phyloP scores from a whole-genome alignment of 1,140 invertebrate species.

The Macrostomum lignano region DNA sequence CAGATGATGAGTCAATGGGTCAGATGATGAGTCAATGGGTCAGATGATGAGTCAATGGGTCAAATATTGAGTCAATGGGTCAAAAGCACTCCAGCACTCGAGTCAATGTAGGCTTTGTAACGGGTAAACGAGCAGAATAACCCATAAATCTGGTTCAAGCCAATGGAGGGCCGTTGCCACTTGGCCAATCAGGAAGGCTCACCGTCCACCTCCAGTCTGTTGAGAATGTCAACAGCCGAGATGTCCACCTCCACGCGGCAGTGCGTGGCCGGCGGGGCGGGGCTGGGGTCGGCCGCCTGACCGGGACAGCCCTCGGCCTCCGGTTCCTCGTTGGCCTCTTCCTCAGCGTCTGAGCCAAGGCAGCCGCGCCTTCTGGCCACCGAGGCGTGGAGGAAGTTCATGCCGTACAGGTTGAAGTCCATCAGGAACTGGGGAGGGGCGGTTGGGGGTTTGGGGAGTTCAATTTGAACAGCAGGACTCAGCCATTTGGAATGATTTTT shows the following conservation, averaged over 20 bases:
- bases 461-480: too few species aligned
- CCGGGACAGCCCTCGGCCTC: not conserved
- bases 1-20: too few species aligned
- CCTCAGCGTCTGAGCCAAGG: not conserved
- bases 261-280: not conserved
- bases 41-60: too few species aligned
- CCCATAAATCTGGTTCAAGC: too few species aligned
- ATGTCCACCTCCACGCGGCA: conserved; percentile 38
- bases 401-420: conserved; percentile 81
- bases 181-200: too few species aligned
- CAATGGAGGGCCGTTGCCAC: too few species aligned
- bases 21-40: too few species aligned
- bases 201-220: conserved; percentile 23
- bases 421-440: conserved; percentile 52
- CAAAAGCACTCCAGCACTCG: too few species aligned
- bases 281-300: conserved; percentile 1
- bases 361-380: conserved; percentile 36
- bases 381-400: conserved; percentile 56
- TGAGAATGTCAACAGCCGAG: conserved; percentile 42
- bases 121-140: too few species aligned
- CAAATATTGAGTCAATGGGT: too few species aligned
- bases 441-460: not conserved
- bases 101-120: too few species aligned
- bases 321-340: not conserved
- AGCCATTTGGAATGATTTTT: too few species aligned